phyloP scores from a whole-genome alignment of 2,797 vertebrate species.

The Benthosema pterotum region DNA sequence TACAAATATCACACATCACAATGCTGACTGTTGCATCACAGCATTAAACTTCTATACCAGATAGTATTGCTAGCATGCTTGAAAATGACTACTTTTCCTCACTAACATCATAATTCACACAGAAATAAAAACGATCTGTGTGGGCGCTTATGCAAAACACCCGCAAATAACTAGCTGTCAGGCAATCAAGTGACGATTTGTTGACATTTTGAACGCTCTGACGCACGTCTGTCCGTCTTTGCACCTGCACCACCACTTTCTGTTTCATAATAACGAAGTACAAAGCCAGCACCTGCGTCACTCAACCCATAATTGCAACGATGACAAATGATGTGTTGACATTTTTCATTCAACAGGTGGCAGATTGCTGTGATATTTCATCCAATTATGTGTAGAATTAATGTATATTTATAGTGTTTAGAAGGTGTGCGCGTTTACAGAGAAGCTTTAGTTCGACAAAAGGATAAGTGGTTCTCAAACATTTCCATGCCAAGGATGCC shows the following conservation, averaged over 20 bases:
- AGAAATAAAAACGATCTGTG: neutral
- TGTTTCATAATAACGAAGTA: slow-evolving; percentile 11
- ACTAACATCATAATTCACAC: no score
- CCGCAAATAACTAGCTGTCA: slow-evolving; percentile 1
- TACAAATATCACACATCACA: no score
- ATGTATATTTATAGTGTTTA: slow-evolving; percentile 8
- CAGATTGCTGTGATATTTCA: slow-evolving; percentile 7
- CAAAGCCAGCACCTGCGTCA: slow-evolving; percentile 18
- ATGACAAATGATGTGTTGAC: neutral
- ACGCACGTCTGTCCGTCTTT: neutral
- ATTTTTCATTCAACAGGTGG: neutral
- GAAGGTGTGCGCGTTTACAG: slow-evolving; percentile 4
- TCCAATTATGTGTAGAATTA: slow-evolving; percentile 9
- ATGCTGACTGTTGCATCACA: no score
- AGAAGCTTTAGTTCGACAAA: no score
- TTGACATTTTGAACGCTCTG: slow-evolving; percentile 9
- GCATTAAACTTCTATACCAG: no score
- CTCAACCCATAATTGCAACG: slow-evolving; percentile 6
- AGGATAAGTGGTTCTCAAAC: no score
- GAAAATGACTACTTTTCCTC: no score
- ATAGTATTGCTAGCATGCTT: no score
- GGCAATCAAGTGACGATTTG: slow-evolving; percentile 8
- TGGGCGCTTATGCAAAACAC: neutral
- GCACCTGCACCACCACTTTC: slow-evolving; percentile 9
- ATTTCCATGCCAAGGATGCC: no score